Base-by-base conservation (phyloP, 1,140 invertebrate species). In the Brachionus koreanus region DNA sequence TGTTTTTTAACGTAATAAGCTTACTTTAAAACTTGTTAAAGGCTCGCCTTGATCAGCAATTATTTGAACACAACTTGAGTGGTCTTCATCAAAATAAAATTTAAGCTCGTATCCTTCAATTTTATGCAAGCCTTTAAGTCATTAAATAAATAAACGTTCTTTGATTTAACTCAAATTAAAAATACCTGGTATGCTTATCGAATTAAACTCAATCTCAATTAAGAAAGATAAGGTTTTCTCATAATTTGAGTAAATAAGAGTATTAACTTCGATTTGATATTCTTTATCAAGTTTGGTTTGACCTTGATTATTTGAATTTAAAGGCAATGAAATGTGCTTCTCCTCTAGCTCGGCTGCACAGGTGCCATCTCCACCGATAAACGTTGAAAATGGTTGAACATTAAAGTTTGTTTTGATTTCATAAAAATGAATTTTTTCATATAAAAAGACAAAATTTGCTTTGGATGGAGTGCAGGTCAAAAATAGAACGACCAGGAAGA, bases 221-320 rank as follows among this genome's bases (percentile, higher is more conserved):
- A 74, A 25, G 23, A 74, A 74, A n/a, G 69, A 74, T 25, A 74
- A 25, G 5, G 69, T 74, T 10, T 74, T 46, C 43, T 74, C 69
- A 33, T 46, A 33, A 74, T 74, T 74, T 43, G 69, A 74, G 43
- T 74, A 74, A 25, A 74, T 49, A 1, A 46, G n/a, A 23, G 39
- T 43, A 16, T 46, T 25, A 13, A 19, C 42, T 9, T 49, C 23
- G 19, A 74, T 23, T 7, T 74, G 16, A 12, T 19, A 46, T 46
- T 46, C 33, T 13, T 74, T 74, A 10, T 46, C 69, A 12, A 46
- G 19, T 74, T 74, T 43, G 12, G 39, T 46, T 12, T 43, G 39
- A 10, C 12, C 39, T 16, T 23, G 6, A 25, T 74, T 42, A 3
- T 74, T 39, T n/a, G 69, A 46, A 23, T 9, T 33, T 12, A 25